These are phyloP conservation scores for Zele albiditarsus DNA, from an alignment of 2,888 invertebrate species.

Conservation along the genomic window DNA sequence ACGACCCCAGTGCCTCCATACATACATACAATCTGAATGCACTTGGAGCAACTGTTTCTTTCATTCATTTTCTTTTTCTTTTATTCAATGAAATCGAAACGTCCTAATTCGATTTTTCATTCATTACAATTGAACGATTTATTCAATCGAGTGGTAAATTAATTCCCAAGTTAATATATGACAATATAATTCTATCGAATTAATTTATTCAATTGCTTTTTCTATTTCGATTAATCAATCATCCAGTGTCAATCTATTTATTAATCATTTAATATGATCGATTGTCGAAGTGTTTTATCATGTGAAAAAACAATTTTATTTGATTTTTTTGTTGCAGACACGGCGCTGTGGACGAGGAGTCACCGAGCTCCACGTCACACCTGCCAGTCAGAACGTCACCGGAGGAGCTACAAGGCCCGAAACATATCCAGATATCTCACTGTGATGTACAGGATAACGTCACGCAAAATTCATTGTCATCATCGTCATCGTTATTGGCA, in stretches of 20 bases:
- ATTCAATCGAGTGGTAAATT: not conserved
- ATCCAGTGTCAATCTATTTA: no score
- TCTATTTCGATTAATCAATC: no score
- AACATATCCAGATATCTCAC: constrained; percentile 42
- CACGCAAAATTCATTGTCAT: constrained; percentile 5
- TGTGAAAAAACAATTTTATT: not conserved
- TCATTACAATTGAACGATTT: not conserved
- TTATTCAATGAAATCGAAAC: not conserved
- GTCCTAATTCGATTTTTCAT: not conserved
- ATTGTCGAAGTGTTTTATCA: no score
- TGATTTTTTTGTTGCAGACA: constrained; percentile 68
- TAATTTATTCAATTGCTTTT: no score
- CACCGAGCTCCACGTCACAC: constrained; percentile 61
- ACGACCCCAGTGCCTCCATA: not conserved
- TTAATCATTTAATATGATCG: no score
- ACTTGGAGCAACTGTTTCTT: not conserved
- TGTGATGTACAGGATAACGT: constrained; percentile 29
- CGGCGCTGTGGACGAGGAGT: constrained; percentile 73
- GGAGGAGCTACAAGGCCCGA: constrained; percentile 16
- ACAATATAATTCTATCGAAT: no score
- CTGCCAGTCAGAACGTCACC: constrained; percentile 36
- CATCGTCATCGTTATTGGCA: not conserved
- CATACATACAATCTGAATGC: not conserved
- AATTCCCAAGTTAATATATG: no score
- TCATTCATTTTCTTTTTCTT: not conserved